These are phyloP conservation scores for Clarias macrocephalus DNA, from an alignment of 2,113 vertebrate species.

Conservation along the genomic window DNA sequence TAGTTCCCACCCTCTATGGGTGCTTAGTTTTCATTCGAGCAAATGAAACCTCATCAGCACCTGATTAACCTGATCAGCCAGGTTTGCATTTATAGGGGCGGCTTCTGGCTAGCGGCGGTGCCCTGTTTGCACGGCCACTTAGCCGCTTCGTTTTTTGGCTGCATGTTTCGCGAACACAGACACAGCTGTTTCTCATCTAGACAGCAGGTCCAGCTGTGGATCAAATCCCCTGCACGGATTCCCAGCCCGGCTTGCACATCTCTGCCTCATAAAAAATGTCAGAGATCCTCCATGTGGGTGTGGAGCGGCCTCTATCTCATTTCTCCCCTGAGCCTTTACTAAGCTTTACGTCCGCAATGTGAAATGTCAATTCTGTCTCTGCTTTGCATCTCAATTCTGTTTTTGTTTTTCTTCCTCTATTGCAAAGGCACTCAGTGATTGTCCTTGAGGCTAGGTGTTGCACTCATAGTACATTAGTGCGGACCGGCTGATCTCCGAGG, in stretches of 20 bases:
- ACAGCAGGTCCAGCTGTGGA: conserved; percentile 41
- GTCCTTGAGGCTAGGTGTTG: conserved; percentile 38
- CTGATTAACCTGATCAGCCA: conserved; percentile 9
- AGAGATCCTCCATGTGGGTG: conserved; percentile 50
- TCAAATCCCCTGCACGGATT: conserved; percentile 45
- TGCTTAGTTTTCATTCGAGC: neutral
- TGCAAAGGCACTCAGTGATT: conserved; percentile 14
- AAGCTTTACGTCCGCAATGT: conserved; percentile 44
- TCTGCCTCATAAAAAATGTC: conserved; percentile 36
- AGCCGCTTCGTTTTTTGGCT: conserved; percentile 32
- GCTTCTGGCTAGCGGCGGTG: conserved; percentile 22
- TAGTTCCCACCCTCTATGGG: neutral
- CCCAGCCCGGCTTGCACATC: conserved; percentile 38
- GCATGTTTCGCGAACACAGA: conserved; percentile 28
- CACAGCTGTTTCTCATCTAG: conserved; percentile 57
- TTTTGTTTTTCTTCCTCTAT: neutral
- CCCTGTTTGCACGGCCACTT: conserved; percentile 21
- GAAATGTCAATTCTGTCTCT: conserved; percentile 44
- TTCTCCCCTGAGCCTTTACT: conserved; percentile 37
- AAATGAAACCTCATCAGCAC: neutral
- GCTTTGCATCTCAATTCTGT: conserved; percentile 37
- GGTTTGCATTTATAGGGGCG: conserved; percentile 14
- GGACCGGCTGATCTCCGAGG: conserved; percentile 28
- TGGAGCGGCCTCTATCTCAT: conserved; percentile 45
- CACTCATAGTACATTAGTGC: neutral